phyloP scores from a whole-genome alignment of 2,888 invertebrate species.

The Lasioglossum pauxillum region DNA sequence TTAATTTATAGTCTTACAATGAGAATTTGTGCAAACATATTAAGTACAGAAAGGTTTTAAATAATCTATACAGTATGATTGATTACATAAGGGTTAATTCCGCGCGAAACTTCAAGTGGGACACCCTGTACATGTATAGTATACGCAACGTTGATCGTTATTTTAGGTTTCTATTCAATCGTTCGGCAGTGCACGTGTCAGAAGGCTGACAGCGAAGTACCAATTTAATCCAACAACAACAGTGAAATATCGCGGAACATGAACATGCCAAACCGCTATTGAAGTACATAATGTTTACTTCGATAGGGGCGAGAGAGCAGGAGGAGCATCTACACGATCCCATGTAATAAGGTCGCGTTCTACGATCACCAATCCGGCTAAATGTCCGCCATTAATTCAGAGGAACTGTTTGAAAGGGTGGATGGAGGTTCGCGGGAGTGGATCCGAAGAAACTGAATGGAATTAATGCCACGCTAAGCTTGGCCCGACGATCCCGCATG shows the following conservation, averaged over 20 bases:
- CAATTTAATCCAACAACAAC: background rate
- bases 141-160: background rate
- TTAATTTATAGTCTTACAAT: too few relatives aligned
- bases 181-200: background rate
- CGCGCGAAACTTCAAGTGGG: too few relatives aligned
- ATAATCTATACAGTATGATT: too few relatives aligned
- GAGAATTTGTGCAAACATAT: too few relatives aligned
- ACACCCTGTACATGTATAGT: too few relatives aligned
- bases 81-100: too few relatives aligned
- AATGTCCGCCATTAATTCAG: conserved; percentile 76
- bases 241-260: background rate
- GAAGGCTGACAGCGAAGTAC: too few relatives aligned
- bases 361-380: conserved; percentile 72
- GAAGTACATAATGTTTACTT: conserved; percentile 27
- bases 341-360: conserved; percentile 46
- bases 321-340: background rate
- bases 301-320: background rate
- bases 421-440: conserved; percentile 19
- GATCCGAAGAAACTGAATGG: conserved; percentile 50
- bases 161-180: background rate
- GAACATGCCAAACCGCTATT: background rate
- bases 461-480: conserved; percentile 50
- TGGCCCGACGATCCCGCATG: conserved; percentile 16
- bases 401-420: conserved; percentile 55
- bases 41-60: too few relatives aligned